Percentiles rank a stretch among this genome's conserved stretches.
Evolutionary conservation across 2,888 invertebrate genomes (phyloP).

Genomic region (Reticulitermes lucifugus): DNA sequence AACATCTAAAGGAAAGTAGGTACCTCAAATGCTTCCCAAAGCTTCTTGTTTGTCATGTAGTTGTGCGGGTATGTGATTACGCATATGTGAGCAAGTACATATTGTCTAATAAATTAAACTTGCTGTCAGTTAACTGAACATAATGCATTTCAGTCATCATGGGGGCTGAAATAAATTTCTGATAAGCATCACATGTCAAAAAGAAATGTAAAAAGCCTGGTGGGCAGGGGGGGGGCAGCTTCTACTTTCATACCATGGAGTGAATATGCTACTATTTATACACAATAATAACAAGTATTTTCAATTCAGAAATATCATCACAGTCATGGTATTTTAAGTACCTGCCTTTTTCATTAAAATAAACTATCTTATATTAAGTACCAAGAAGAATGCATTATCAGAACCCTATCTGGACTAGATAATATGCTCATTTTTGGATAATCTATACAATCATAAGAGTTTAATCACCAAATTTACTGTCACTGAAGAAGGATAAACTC

Average conservation of each 20-base stretch:
- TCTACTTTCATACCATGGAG: background rate
- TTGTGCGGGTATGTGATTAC: background rate
- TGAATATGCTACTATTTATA: background rate
- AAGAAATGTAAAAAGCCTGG: background rate
- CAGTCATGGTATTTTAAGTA: conserved; percentile 15
- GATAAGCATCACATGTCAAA: background rate
- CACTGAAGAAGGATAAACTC: background rate
- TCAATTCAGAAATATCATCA: background rate
- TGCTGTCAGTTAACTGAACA: background rate
- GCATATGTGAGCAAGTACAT: background rate
- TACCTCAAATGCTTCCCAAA: too few species aligned
- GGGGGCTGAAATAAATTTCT: background rate
- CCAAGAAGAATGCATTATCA: background rate
- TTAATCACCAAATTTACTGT: background rate
- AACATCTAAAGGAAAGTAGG: too few species aligned
- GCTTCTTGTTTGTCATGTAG: background rate
- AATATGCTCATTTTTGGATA: background rate
- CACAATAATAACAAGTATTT: background rate
- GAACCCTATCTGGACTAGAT: background rate
- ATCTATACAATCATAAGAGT: background rate
- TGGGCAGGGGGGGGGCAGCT: background rate
- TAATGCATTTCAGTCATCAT: background rate
- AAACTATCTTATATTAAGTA: background rate
- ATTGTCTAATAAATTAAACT: background rate
- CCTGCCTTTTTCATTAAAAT: background rate